Percentiles rank a stretch among this genome's conserved stretches.
phyloP scores from a whole-genome alignment of 2,113 vertebrate species.

The Antechinus stuartii region DNA sequence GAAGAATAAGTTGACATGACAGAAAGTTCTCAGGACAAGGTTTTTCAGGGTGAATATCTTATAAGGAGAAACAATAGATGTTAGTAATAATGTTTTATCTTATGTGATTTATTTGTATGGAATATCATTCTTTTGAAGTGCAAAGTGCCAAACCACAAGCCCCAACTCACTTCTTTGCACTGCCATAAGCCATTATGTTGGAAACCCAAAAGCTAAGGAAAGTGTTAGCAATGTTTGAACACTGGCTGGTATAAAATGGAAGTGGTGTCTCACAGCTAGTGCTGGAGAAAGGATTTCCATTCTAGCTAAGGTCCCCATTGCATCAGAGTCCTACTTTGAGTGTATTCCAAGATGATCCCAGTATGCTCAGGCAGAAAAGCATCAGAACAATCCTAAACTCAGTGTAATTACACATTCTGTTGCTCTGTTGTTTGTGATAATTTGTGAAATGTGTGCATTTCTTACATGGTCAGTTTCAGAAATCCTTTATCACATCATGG shows the following conservation, averaged over 20 bases:
- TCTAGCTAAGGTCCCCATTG: not conserved
- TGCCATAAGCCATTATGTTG: not conserved
- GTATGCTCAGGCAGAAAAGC: not conserved
- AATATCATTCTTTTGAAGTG: not conserved
- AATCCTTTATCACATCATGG: not conserved
- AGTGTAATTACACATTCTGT: not conserved
- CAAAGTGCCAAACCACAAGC: not conserved
- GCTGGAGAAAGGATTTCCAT: not conserved
- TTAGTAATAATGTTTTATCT: not conserved
- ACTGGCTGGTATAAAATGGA: not conserved
- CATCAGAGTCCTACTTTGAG: not conserved
- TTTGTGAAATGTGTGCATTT: not conserved
- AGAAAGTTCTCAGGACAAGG: not conserved
- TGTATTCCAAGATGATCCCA: not conserved
- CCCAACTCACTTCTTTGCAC: not conserved
- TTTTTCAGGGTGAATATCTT: not conserved
- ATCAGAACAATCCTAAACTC: not conserved
- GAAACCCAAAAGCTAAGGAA: not conserved
- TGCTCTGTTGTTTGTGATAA: not conserved
- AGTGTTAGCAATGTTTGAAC: not conserved
- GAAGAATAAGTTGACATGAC: not conserved
- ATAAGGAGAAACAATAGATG: not conserved
- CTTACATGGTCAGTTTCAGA: not conserved
- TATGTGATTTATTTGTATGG: not conserved
- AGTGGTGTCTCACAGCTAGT: not conserved